These are phyloP conservation scores for Drosophila hydei DNA, from an alignment of 1,140 invertebrate species.

Conservation along the genomic window DNA sequence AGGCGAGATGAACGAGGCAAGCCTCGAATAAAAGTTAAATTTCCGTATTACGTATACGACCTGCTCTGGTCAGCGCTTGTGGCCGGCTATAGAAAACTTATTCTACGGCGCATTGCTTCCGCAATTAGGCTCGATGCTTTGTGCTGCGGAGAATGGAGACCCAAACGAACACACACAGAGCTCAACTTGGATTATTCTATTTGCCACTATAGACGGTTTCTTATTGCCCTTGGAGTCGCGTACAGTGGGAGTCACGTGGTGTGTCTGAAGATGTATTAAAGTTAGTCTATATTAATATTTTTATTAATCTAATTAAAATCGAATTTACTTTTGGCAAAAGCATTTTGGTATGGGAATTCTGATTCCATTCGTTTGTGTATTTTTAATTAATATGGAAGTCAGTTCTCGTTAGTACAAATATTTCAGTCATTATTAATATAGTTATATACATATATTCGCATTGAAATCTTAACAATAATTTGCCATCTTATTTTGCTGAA, in stretches of 20 bases:
- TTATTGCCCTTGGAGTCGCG: conserved; percentile 5
- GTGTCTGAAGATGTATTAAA: no score
- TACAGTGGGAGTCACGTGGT: conserved; percentile 23
- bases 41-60: conserved; percentile 46
- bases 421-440: no score
- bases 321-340: no score
- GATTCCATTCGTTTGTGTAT: no score
- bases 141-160: conserved; percentile 47
- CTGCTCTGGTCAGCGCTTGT: conserved; percentile 1
- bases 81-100: conserved; percentile 57
- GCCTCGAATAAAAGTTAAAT: conserved; percentile 56
- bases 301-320: no score
- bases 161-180: conserved; percentile 9
- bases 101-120: conserved; percentile 72
- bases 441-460: no score
- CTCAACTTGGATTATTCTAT: conserved; percentile 51
- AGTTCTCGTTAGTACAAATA: no score
- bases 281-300: no score
- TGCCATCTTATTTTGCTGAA: not conserved
- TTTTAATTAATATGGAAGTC: no score
- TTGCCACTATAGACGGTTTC: conserved; percentile 26
- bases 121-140: conserved; percentile 74
- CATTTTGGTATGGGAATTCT: no score
- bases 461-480: not conserved
- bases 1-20: not conserved